Conservation (phyloP, 2,888 invertebrate genomes). For the Chymomyza fuscimana region DNA sequence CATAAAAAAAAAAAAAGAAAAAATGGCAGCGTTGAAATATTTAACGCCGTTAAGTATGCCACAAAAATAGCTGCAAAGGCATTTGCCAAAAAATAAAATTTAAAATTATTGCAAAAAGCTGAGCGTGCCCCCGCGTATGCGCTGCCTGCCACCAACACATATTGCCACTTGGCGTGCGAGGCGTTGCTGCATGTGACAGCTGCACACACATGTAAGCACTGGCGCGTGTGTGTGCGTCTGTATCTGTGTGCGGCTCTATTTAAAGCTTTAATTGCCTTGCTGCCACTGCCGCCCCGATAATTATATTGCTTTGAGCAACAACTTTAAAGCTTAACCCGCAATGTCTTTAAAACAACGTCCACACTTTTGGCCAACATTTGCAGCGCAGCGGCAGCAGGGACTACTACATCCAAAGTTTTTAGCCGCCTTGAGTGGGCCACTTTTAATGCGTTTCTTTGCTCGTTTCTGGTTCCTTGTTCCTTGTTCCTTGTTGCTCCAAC, state of each 20-base stretch:
- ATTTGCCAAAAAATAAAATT: slow-evolving; percentile 35
- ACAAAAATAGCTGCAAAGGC: slow-evolving; percentile 57
- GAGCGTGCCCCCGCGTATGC: background rate
- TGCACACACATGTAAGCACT: slow-evolving; percentile 1
- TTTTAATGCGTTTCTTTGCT: slow-evolving; percentile 33
- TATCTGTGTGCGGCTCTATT: slow-evolving; percentile 13
- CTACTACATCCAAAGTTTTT: slow-evolving; percentile 18
- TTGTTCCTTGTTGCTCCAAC: background rate
- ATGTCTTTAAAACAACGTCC: background rate
- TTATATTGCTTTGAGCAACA: slow-evolving; percentile 26
- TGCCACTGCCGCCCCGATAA: slow-evolving; percentile 10
- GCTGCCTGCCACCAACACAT: background rate
- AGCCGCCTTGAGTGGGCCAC: slow-evolving; percentile 26
- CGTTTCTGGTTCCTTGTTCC: too few relatives aligned
- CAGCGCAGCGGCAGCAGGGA: background rate
- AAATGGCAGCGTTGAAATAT: slow-evolving; percentile 74
- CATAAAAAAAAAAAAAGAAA: slow-evolving; percentile 28
- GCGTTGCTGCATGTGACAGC: slow-evolving; percentile 69
- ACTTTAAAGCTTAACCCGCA: slow-evolving; percentile 37
- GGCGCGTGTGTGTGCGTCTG: background rate
- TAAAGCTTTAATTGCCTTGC: slow-evolving; percentile 47
- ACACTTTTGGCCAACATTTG: background rate
- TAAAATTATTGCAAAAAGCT: slow-evolving; percentile 41
- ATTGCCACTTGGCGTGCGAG: slow-evolving; percentile 20
- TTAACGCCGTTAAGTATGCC: slow-evolving; percentile 74